Base-by-base conservation (phyloP, 2,888 invertebrate species). In the Lottia gigantea region DNA sequence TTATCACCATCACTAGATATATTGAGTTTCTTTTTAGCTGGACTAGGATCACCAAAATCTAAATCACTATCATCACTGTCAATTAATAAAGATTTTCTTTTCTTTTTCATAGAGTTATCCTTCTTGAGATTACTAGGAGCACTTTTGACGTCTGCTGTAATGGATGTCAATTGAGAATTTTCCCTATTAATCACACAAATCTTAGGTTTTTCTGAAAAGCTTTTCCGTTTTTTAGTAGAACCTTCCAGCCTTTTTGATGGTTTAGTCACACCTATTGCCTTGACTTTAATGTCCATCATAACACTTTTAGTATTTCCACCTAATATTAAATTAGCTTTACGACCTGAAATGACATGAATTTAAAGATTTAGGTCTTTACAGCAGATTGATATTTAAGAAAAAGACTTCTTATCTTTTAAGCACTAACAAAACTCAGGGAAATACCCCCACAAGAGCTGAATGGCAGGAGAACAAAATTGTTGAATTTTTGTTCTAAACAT, bases 51-150 rank as follows among this genome's bases (percentile, higher is more conserved):
- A 15, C 75, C 76, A 73, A 78, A 77, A 55, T 80, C 78, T n/a
- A 78, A 71, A 65, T 75, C 76, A 67, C 76, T 77, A 69, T 49
- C 70, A 46, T 82, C 82, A 66, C 74, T 78, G 25, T 79, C 78
- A 63, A 70, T 73, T 15, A 80, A 71, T 4, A 74, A 69, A 16
- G 72, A 67, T 47, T 74, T 81, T 62, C 78, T 72, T 70, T 78
- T 82, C 66, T 74, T 74, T 2, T 61, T 62, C 62, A 68, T 64
- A 46, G 67, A 46, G 55, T 19, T n/a, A n/a, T 31, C 25, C 45
- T 61, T 69, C 61, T 66, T 69, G 55, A 19, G 16, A 46, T 47
- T 46, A 46, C 15, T 49, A 66, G 68, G 64, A 14, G n/a, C 45
- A 45, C 62, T 31, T 15, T 63, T 61, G 11, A 23, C 62, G 2